Base-by-base conservation (phyloP, 2,888 invertebrate species). In the Tachina lurida region DNA sequence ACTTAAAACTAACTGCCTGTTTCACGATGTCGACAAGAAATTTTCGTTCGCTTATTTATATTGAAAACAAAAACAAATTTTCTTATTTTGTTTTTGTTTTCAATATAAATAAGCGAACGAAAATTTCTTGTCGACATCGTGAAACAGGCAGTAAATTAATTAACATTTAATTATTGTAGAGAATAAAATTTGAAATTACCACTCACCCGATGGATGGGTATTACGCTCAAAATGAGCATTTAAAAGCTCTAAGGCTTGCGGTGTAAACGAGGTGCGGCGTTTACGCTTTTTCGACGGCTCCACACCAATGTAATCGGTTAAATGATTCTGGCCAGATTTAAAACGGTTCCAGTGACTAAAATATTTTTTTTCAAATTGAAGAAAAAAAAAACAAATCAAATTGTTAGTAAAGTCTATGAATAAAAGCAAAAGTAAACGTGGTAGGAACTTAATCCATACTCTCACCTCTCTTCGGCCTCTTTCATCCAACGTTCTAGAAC, bases 401-500 rank as follows among this genome's bases (percentile, higher is more conserved):
- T 31, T 31, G 89, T 83, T 80, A 83, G 76, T 68, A 49, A 31
- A 78, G 63, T 80, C 81, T 80, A 68, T 22, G 79, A 73, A 86
- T 22, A 22, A 4, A n/a, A n/a, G 47, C 22, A 84, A 74, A 76
- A 43, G 68, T 75, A 87, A 87, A 87, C 89, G 89, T 88, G 88
- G 87, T 88, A 89, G 91, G 91, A 91, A 92, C 91, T 90, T 90
- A 89, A 90, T 91, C 91, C 91, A 91, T 91, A 91, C 91, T 91
- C 91, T 91, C 91, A 98, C 96, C 98, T 97, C 94, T 98, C 98
- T 94, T 99, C 98, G 76, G 98, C 98, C 94, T 99, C 98, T 93
- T 97, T 97, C 98, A 99, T 98, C 99, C 99, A 99, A 93, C 97
- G 95, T 94, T 99, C 99, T 92, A 99, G 95, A 90, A 99, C 99